Base-by-base conservation (phyloP, 2,888 invertebrate species). In the Harpagoxenus sublaevis region DNA sequence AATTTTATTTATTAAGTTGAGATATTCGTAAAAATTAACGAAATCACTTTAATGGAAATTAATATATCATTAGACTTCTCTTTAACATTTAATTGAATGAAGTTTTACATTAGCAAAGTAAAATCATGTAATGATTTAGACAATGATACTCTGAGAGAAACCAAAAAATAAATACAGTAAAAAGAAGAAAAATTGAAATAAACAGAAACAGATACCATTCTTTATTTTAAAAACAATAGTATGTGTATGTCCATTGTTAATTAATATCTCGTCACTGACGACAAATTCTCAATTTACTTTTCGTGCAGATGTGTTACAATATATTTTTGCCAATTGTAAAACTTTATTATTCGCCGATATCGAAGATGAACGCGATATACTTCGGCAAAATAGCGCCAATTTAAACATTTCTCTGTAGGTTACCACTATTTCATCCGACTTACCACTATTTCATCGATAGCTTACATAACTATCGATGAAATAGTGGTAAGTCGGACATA, bases 381-480 rank as follows among this genome's bases (percentile, higher is more conserved):
- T 0, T 39, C 10, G 12, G 4, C 3, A 55, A 55, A 78, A n/a
- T 68, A 15, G 2, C 5, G n/a, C 31, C 0, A 48, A 28, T 74
- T 81, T n/a, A 60, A 42, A 83, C 70, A 83, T 85, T 78, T 82
- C 10, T 53, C 2, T 68, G 15, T 39, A 65, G 39, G 78, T 23
- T 23, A 23, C 23, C 23, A 23, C 23, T 23, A 23, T 23, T 23
- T 23, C 23, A 23, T 23, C 23, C 23, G 23, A 23, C 23, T 23
- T 23, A 23, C 23, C 23, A 23, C 23, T 23, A 23, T 23, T 23
- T 23, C 23, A 23, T 23, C 23, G 31, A 87, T 79, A 78, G 81
- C 78, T 90, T 75, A 83, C 75, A 70, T 68, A 35, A 86, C 78
- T 84, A 85, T 90, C 73, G 68, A 82, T 57, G 57, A 62, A 35